Percentiles rank a stretch among this genome's conserved stretches.
Evolutionary conservation across 2,113 vertebrate genomes (phyloP).

Genomic region (Meriones unguiculatus): DNA sequence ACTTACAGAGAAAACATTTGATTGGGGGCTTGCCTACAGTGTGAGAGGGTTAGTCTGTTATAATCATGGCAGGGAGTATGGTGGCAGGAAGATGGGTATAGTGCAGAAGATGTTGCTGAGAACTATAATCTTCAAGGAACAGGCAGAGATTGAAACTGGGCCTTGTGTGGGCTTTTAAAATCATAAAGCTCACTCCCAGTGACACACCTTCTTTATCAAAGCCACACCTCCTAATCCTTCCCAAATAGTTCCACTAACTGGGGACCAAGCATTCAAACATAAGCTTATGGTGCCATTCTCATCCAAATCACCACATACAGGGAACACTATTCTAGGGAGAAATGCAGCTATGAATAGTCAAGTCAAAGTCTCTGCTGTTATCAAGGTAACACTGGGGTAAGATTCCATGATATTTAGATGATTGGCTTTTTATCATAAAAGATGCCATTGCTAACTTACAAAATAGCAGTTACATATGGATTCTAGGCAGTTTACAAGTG

Average conservation of each 20-base stretch:
- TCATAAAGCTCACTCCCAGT: background rate
- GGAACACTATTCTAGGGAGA: background rate
- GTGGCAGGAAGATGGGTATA: background rate
- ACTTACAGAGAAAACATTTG: background rate
- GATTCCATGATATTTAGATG: background rate
- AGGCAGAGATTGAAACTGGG: background rate
- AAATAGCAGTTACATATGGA: background rate
- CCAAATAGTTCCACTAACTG: background rate
- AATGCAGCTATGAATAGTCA: background rate
- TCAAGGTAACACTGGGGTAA: background rate
- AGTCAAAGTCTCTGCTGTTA: background rate
- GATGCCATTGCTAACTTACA: conserved; percentile 17
- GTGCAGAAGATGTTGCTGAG: background rate
- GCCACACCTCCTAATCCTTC: background rate
- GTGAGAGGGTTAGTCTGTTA: background rate
- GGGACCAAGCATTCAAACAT: background rate
- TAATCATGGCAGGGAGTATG: background rate
- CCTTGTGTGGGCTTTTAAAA: background rate
- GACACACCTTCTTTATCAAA: background rate
- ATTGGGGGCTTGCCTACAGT: background rate
- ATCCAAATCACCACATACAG: background rate
- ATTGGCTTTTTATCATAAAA: background rate
- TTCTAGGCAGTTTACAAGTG: conserved; percentile 27
- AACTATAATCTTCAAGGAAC: background rate
- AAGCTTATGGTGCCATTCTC: background rate